Evolutionary conservation across 2,888 invertebrate genomes (phyloP), one percentile per base, ranked within the genome.

Genomic region (Ischnura elegans): DNA sequence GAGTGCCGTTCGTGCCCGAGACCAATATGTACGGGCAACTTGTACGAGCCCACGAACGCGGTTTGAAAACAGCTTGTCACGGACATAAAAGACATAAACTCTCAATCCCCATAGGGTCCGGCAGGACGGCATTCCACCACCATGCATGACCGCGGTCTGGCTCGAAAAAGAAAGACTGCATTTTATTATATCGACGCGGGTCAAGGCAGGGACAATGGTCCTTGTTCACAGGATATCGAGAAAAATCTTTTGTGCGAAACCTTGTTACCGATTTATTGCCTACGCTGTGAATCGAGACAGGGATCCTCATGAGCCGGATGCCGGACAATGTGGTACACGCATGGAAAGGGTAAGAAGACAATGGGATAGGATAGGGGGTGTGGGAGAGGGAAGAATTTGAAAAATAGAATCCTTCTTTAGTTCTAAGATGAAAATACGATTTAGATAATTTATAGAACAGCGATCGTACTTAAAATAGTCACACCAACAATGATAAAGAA

Each of bases 61-160:
- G 29, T 29, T 76, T 16, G 66, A 36, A 76, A 76, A 76, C 66
- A 29, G 29, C 36, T 76, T 76, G 66, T 76, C 66, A 76, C 16
- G 29, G n/a, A 76, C 66, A 36, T 76, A 76, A 76, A 76, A 76
- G 66, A 29, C 66, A 76, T 76, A 76, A 76, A 29, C 66, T 76
- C 61, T 51, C 51, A 61, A 61, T 61, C 25, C 61, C 25, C 6
- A 61, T 5, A n/a, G 61, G 61, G n/a, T 29, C 66, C 16, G 36
- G 66, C n/a, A 13, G 66, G 66, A 76, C 66, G 29, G 25, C 66
- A 76, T 76, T 76, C 66, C 66, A 29, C 29, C 36, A 13, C 36
- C 29, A 0, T 36, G 10, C 10, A 0, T 36, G 10, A 2, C 66
- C 2, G 0, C 66, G 66, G 29, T 1, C 0, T 4, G 8, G 29